A percentile compares a stretch with the other conserved stretches of the same genome.
phyloP scores from a whole-genome alignment of 2,797 vertebrate species.

The Chrosomus eos region DNA sequence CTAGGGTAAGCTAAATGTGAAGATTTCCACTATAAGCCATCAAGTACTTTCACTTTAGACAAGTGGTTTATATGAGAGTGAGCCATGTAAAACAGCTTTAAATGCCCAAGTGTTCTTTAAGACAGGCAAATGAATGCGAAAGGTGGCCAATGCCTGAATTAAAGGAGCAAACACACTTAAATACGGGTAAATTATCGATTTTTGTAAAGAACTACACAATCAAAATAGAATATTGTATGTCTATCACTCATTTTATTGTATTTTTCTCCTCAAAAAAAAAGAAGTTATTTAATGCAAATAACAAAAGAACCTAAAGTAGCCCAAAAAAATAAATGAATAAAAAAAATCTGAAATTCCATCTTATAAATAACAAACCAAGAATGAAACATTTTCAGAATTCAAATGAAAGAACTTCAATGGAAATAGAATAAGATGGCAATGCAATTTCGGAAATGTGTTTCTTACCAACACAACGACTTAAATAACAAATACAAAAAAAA shows the following conservation, averaged over 20 bases:
- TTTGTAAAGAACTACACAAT: background rate
- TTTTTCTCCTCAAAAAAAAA: conserved; percentile 41
- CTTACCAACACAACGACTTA: conserved; percentile 43
- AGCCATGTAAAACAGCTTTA: background rate
- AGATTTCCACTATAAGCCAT: conserved; percentile 23
- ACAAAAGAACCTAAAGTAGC: conserved; percentile 42
- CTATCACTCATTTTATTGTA: conserved; percentile 58
- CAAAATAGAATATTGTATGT: background rate
- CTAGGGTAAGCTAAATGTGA: conserved; percentile 38
- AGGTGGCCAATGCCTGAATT: background rate
- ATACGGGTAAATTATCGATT: background rate
- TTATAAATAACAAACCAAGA: conserved; percentile 59
- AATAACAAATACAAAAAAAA: conserved; percentile 51
- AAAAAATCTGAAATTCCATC: conserved; percentile 21
- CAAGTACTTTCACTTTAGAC: background rate
- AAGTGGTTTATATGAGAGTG: background rate
- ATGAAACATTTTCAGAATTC: conserved; percentile 33
- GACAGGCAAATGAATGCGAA: background rate
- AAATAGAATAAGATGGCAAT: conserved; percentile 21
- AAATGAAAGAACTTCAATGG: conserved; percentile 8
- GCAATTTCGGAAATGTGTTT: conserved; percentile 7
- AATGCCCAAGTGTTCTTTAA: background rate
- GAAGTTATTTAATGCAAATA: conserved; percentile 53
- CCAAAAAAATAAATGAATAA: background rate
- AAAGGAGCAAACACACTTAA: background rate